A percentile compares a stretch with the other conserved stretches of the same genome.
Conservation (phyloP, 2,888 invertebrate genomes). For the Pseudolycoriella hygida region DNA sequence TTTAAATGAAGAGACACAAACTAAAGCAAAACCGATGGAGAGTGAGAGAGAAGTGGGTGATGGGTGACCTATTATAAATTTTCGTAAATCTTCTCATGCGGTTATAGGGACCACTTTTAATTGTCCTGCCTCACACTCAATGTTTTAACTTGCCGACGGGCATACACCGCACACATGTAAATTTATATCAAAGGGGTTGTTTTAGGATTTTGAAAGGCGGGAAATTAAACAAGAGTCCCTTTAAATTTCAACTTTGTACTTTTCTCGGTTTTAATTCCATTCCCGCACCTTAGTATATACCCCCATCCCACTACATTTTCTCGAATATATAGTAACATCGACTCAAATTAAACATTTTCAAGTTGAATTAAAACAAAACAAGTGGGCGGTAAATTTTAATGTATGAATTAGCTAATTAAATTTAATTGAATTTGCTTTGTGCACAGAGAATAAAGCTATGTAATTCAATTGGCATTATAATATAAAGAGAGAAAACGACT, state of each 20-base stretch:
- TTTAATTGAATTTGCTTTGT: constrained; percentile 9
- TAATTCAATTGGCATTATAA: neutral
- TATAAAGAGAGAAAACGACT: neutral
- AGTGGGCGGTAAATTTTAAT: constrained; percentile 12
- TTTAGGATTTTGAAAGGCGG: constrained; percentile 5
- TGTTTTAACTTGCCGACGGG: too few relatives aligned
- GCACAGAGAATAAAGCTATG: constrained; percentile 1
- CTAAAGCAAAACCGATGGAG: neutral
- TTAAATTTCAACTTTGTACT: constrained; percentile 6
- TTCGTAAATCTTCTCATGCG: constrained; percentile 9
- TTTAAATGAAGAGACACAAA: neutral
- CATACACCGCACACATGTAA: constrained; percentile 4
- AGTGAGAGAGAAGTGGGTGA: neutral
- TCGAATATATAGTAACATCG: neutral
- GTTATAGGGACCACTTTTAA: constrained; percentile 8
- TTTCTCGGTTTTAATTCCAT: constrained; percentile 2
- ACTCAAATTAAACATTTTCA: constrained; percentile 8
- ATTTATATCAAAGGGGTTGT: constrained; percentile 4
- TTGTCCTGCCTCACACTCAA: constrained; percentile 6
- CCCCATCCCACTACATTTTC: neutral
- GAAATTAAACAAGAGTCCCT: constrained; percentile 4
- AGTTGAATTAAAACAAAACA: constrained; percentile 11
- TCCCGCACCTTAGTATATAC: neutral
- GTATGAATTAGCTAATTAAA: constrained; percentile 12
- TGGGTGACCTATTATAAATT: constrained; percentile 10